Base-by-base conservation (phyloP, 2,797 vertebrate species). In the Anguilla marmorata region DNA sequence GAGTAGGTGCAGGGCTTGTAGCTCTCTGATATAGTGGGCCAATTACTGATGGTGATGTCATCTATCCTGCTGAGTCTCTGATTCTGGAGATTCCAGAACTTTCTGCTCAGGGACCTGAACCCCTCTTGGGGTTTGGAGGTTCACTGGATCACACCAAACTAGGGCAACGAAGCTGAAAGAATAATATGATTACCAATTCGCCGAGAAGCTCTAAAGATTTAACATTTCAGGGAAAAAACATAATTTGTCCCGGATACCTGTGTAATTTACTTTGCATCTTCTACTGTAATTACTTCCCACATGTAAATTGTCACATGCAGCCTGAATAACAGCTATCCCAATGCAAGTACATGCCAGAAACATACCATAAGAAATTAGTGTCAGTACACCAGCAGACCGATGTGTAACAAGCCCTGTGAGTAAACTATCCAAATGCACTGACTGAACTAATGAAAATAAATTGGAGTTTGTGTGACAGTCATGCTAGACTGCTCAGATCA, bases 41-140 rank as follows among this genome's bases (percentile, higher is more conserved):
- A 80, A 80, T 80, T 80, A 80, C 41, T 8, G 24, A 50, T n/a
- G 76, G 76, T 80, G 76, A 80, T 50, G 76, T 80, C 76, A 50
- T n/a, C 76, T 37, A 76, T 33, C 74, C 74, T 76, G 74, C 76
- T 50, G 41, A 80, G 41, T 48, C 37, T 80, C 33, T 8, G 19
- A 0, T 50, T 50, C 37, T 45, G 14, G 37, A 79, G 74, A 16
- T 41, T 66, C 19, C 2, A 21, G 41, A 24, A 48, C 37, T 80
- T 80, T 80, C 11, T 6, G 76, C 76, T 48, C 76, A 80, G 76
- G 7, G 41, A 41, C 37, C 45, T 80, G 76, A 24, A 80, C 21
- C 37, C 37, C 76, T 80, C 74, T n/a, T 80, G 76, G 76, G 76
- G 41, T 50, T 80, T 80, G 45, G 41, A 48, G 14, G 76, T 80